Percentiles rank a stretch among this genome's conserved stretches.
Conservation (phyloP, 2,113 vertebrate species). For the Chrysemys picta region DNA sequence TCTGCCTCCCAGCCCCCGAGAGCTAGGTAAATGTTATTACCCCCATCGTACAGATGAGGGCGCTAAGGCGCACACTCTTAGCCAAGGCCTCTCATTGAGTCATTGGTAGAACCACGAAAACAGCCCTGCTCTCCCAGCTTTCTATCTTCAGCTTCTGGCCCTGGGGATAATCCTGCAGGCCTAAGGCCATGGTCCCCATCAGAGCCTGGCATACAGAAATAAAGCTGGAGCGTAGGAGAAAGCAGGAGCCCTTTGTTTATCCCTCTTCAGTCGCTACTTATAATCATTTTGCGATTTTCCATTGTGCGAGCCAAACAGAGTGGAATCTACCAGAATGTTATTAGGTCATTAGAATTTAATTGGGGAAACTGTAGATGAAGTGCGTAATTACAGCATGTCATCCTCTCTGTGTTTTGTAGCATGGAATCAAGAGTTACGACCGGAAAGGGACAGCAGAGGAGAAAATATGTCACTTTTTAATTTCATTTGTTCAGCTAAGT, state of each 20-base stretch:
- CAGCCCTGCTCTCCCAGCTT: neutral
- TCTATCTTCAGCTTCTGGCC: neutral
- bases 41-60: neutral
- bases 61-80: neutral
- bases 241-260: too few relatives aligned
- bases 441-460: neutral
- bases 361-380: conserved; percentile 21
- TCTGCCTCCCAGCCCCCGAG: neutral
- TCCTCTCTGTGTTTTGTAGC: neutral
- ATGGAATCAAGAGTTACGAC: neutral
- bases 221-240: neutral
- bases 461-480: conserved; percentile 11
- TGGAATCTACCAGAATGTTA: conserved; percentile 33
- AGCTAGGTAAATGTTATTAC: neutral
- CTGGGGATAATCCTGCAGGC: neutral
- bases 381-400: conserved; percentile 25
- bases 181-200: neutral
- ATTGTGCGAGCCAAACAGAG: conserved; percentile 6
- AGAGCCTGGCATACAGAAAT: accelerated
- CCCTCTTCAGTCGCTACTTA: conserved; percentile 32
- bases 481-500: neutral
- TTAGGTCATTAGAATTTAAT: conserved; percentile 60
- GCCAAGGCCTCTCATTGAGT: neutral
- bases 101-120: neutral
- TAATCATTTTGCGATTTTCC: neutral